Evolutionary conservation across 2,888 invertebrate species (phyloP).

Genomic region (Drosophila pegasa): DNA sequence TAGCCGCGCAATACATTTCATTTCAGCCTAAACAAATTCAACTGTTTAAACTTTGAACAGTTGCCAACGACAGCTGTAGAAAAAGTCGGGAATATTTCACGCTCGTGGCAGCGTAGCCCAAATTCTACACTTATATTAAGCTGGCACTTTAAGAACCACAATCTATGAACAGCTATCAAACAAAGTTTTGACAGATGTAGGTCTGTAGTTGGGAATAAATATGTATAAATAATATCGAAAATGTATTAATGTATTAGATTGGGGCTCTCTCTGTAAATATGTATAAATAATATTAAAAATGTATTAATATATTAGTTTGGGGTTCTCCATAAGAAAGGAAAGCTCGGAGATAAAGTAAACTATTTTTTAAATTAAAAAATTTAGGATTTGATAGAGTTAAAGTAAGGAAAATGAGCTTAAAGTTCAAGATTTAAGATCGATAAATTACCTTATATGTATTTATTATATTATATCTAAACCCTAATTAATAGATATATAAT

Average conservation of each 20-base stretch:
- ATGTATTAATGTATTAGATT: too few species aligned
- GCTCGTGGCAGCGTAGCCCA: neutral
- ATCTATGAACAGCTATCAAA: neutral
- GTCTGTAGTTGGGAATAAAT: too few species aligned
- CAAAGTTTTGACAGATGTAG: too few species aligned
- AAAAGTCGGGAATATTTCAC: neutral
- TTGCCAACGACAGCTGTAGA: slow-evolving; percentile 28
- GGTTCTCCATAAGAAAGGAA: neutral
- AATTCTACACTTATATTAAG: neutral
- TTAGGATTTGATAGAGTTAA: too few species aligned
- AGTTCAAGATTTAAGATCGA: neutral
- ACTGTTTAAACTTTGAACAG: slow-evolving; percentile 60
- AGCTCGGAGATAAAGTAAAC: neutral
- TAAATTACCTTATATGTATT: neutral
- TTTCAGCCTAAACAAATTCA: slow-evolving; percentile 49
- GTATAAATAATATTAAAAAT: too few species aligned
- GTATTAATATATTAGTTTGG: too few species aligned
- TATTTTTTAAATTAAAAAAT: too few species aligned
- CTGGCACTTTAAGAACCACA: neutral
- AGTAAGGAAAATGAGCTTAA: neutral
- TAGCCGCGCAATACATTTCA: slow-evolving; percentile 1
- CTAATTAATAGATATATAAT: too few species aligned
- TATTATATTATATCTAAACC: too few species aligned
- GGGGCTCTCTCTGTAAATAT: too few species aligned
- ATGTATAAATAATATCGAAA: too few species aligned